Evolutionary conservation across 2,113 vertebrate species (phyloP).

Genomic region (Brienomyrus brachyistius): DNA sequence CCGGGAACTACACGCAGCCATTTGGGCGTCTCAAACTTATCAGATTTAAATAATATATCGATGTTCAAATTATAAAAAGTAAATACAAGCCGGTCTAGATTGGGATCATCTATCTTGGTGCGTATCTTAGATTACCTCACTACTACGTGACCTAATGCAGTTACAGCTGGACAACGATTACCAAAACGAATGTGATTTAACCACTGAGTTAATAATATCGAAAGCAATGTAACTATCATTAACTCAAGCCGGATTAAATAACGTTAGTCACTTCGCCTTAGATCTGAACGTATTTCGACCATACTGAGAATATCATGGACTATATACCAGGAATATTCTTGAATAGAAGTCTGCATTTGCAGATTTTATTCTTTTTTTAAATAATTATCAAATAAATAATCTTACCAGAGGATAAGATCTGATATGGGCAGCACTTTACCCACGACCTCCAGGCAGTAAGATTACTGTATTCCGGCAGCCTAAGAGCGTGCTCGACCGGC

Average conservation of each 20-base stretch:
- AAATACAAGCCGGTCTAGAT: not conserved
- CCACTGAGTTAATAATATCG: not conserved
- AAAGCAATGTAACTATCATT: not conserved
- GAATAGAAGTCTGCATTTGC: not conserved
- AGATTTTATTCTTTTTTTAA: not conserved
- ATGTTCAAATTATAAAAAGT: not conserved
- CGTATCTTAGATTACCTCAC: not conserved
- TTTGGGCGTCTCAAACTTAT: not conserved
- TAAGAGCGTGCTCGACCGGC: conserved; percentile 29
- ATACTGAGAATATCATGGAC: not conserved
- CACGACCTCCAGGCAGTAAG: conserved; percentile 15
- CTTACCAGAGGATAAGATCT: conserved; percentile 4
- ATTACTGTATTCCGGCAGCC: conserved; percentile 16
- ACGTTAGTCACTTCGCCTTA: not conserved
- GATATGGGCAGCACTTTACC: conserved; percentile 7
- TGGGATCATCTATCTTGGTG: not conserved
- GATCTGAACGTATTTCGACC: not conserved
- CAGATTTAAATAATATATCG: not conserved
- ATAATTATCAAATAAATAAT: not conserved
- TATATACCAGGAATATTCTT: not conserved
- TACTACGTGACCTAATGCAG: not conserved
- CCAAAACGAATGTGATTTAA: not conserved
- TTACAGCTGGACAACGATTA: not conserved
- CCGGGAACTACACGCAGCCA: not conserved
- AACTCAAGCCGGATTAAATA: not conserved